A percentile compares a stretch with the other conserved stretches of the same genome.
Conservation (phyloP, 2,113 vertebrate genomes). For the Chamaetylas fuelleborni region DNA sequence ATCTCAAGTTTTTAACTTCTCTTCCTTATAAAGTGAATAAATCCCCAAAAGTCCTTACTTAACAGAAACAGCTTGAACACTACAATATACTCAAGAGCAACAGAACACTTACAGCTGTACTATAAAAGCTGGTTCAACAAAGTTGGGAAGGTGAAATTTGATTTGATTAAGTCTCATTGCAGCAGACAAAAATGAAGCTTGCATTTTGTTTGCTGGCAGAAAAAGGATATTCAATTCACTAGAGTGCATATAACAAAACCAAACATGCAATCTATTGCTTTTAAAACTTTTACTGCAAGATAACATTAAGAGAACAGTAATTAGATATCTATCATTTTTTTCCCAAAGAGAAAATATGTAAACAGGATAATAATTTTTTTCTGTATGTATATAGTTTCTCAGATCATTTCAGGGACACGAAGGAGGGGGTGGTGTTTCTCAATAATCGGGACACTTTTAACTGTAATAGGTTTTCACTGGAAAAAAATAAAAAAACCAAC, state of each 20-base stretch:
- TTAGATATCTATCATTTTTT: conserved; percentile 65
- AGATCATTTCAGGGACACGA: conserved; percentile 53
- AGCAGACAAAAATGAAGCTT: conserved; percentile 36
- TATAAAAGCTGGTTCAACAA: not conserved
- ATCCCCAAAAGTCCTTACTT: conserved; percentile 24
- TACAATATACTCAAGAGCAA: conserved; percentile 56
- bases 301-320: conserved; percentile 77
- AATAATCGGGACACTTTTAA: conserved; percentile 68
- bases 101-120: conserved; percentile 51
- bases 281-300: conserved; percentile 78
- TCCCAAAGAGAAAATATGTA: conserved; percentile 43
- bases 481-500: not conserved
- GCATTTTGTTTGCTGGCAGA: conserved; percentile 67
- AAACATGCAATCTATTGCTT: conserved; percentile 82
- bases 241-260: conserved; percentile 78
- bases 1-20: conserved; percentile 44
- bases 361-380: conserved; percentile 67
- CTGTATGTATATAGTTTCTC: conserved; percentile 61
- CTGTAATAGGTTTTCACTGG: conserved; percentile 60
- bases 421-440: conserved; percentile 29
- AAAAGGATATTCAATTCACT: conserved; percentile 68
- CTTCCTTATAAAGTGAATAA: conserved; percentile 36
- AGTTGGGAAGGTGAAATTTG: conserved; percentile 50
- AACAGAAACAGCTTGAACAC: conserved; percentile 45
- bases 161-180: conserved; percentile 41